Percentiles rank a stretch among this genome's conserved stretches.
phyloP scores from a whole-genome alignment of 2,113 vertebrate genomes.

The Myanophis thanlyinensis region DNA sequence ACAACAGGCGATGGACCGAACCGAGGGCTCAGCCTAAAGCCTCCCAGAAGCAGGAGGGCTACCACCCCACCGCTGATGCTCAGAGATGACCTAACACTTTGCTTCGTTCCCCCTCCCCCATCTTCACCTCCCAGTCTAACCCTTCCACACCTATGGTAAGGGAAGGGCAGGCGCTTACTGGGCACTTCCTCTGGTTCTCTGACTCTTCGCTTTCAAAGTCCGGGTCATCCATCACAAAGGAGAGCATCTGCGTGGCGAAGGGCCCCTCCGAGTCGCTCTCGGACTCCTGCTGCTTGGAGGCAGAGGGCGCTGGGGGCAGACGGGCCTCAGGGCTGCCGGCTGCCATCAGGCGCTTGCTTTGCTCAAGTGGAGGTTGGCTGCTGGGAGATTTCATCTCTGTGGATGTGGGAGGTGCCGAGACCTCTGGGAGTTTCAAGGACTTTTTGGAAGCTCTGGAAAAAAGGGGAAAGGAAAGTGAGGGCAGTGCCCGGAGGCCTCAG shows the following conservation, averaged over 20 bases:
- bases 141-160: not conserved
- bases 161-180: conserved; percentile 49
- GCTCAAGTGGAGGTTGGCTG: conserved; percentile 36
- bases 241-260: conserved; percentile 91
- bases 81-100: not conserved
- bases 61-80: too few relatives aligned
- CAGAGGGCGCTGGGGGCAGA: not conserved
- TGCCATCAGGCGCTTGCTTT: not conserved
- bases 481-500: not conserved
- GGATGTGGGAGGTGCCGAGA: conserved; percentile 58
- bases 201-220: conserved; percentile 93
- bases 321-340: conserved; percentile 42
- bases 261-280: conserved; percentile 87
- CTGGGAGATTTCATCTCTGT: conserved; percentile 46
- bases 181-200: conserved; percentile 71
- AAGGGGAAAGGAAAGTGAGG: not conserved
- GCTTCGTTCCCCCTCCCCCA: not conserved
- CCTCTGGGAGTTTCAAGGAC: conserved; percentile 52
- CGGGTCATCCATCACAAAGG: conserved; percentile 95
- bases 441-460: conserved; percentile 67
- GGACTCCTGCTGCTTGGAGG: conserved; percentile 66
- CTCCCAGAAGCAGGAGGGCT: too few relatives aligned
- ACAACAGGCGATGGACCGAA: not conserved
- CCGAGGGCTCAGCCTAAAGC: not conserved
- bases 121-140: too few relatives aligned